Evolutionary conservation across 2,113 vertebrate species (phyloP).

Genomic region (Eonycteris spelaea): DNA sequence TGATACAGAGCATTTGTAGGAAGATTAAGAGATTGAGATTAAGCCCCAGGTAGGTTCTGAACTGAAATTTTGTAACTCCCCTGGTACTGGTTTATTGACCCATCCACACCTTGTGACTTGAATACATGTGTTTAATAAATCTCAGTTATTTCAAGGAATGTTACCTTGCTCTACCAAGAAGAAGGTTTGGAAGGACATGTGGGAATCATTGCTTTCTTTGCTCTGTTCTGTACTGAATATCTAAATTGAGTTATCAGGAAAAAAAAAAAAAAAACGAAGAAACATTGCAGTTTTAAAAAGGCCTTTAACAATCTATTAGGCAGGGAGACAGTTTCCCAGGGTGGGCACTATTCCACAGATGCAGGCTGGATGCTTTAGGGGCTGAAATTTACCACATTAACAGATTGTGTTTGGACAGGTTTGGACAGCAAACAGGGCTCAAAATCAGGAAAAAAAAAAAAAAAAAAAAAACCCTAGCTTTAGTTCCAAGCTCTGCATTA

Average conservation of each 20-base stretch:
- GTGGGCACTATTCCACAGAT: background rate
- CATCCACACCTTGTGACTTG: background rate
- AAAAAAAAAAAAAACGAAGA: background rate
- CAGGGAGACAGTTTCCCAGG: background rate
- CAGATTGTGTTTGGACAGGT: background rate
- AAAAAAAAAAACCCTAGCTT: background rate
- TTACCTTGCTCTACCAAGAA: background rate
- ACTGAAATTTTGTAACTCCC: background rate
- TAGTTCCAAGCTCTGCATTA: background rate
- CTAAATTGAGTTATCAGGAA: background rate
- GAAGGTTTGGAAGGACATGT: background rate
- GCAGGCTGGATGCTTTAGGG: background rate
- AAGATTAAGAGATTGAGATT: background rate
- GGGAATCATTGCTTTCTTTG: background rate
- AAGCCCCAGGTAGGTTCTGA: background rate
- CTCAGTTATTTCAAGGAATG: background rate
- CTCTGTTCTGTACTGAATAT: background rate
- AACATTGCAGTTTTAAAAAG: background rate
- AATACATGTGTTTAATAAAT: background rate
- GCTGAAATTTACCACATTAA: background rate
- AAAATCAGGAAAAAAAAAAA: constrained; percentile 3
- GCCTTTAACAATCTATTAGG: background rate
- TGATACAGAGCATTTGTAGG: background rate
- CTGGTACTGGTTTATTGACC: background rate
- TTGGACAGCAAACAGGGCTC: background rate